Base-by-base conservation (phyloP, 2,113 vertebrate genomes). In the Bubo bubo region DNA sequence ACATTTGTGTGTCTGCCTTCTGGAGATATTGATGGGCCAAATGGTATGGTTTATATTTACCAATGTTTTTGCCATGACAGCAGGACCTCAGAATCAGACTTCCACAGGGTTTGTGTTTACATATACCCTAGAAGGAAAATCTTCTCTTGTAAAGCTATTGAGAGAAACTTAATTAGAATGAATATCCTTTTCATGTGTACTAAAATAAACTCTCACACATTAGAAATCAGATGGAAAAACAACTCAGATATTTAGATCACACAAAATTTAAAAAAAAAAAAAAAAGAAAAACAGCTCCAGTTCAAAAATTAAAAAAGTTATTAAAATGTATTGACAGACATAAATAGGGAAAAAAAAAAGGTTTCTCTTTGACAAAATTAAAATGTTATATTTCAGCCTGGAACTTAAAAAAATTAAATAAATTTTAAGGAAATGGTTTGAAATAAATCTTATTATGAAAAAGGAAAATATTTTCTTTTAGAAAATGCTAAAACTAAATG, bases 221-320 rank as follows among this genome's bases (percentile, higher is more conserved):
- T 71, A 81, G n/a, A 89, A 71, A 55, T 49, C 28, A 80, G n/a
- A 72, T 3, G 14, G 17, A 49, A 88, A 93, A 83, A 27, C 39
- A 76, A 72, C 35, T 5, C 55, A 73, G 41, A 70, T 86, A 88
- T 28, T 86, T 58, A 72, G 27, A 88, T 34, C 13, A 62, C 6
- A 37, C 0, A 74, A 52, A 81, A 53, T 3, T 13, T 3, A 0
- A 2, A 14, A 6, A 6, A 66, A 35, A 9, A 41, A 35, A 12
- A 49, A 21, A 16, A 17, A 52, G 21, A 28, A 23, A 9, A 12
- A 35, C 1, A 3, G 4, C 43, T 72, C 6, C 30, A 62, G 39
- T 20, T 20, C 41, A 55, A 68, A 82, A 83, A 60, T 43, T 0
- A 75, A 53, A 86, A n/a, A 4, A 32, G 41, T 14, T 3, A 49